These are phyloP conservation scores for Cerceris rybyensis DNA, from an alignment of 2,888 invertebrate species.

Conservation along the genomic window DNA sequence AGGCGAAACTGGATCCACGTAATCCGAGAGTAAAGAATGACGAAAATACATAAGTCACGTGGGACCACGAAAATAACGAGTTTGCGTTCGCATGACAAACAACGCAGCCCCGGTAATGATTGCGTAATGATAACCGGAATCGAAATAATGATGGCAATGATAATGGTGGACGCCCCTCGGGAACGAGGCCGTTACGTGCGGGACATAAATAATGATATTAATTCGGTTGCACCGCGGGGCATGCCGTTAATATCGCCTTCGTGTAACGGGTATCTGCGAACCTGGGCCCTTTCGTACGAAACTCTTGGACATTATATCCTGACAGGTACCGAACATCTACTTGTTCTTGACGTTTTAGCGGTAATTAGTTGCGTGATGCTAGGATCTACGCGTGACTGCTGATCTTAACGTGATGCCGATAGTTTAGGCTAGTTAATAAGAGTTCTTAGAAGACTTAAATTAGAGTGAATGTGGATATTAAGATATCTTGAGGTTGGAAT, in stretches of 20 bases:
- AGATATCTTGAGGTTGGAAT: too few relatives aligned
- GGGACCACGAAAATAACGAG: conserved; percentile 43
- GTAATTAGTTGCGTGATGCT: conserved; percentile 31
- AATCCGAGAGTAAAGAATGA: conserved; percentile 24
- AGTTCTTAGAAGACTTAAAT: too few relatives aligned
- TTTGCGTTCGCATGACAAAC: conserved; percentile 27
- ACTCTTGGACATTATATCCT: conserved; percentile 22
- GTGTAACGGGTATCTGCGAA: conserved; percentile 23
- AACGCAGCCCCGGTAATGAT: conserved; percentile 45
- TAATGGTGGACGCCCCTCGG: conserved; percentile 49
- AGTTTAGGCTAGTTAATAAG: too few relatives aligned
- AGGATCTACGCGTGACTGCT: conserved; percentile 6
- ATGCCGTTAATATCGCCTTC: conserved; percentile 59
- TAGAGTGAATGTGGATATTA: too few relatives aligned
- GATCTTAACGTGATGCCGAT: conserved; percentile 5
- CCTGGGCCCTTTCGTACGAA: conserved; percentile 13
- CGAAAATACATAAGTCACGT: conserved; percentile 11
- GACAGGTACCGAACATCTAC: conserved; percentile 35
- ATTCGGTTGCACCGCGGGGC: conserved; percentile 63
- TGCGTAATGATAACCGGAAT: conserved; percentile 64
- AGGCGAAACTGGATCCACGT: conserved; percentile 29
- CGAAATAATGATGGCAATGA: conserved; percentile 64
- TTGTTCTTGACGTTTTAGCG: conserved; percentile 17
- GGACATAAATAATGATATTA: conserved; percentile 68
- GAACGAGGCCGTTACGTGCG: conserved; percentile 33